Percentiles rank a stretch among this genome's conserved stretches.
Evolutionary conservation across 1,140 invertebrate genomes (phyloP).

Genomic region (Diploscapter pachys): DNA sequence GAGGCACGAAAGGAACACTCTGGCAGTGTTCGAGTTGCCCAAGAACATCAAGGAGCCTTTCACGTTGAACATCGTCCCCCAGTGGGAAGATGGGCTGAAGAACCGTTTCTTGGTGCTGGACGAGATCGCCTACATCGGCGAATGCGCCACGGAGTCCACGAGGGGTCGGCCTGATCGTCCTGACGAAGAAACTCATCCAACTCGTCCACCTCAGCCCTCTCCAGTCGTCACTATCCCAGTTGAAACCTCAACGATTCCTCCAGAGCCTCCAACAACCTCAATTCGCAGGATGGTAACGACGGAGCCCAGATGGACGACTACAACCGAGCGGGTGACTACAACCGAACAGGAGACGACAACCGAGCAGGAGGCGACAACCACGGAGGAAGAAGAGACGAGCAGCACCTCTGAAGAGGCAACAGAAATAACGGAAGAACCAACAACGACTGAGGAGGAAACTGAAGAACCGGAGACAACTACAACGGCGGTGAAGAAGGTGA

Average conservation of each 20-base stretch:
- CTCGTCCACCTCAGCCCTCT: no score
- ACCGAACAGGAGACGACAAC: no score
- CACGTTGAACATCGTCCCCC: slow-evolving; percentile 56
- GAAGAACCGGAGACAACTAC: slow-evolving; percentile 5
- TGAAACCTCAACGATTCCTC: not conserved
- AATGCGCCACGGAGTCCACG: slow-evolving; percentile 33
- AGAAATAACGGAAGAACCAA: no score
- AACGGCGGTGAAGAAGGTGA: slow-evolving; percentile 17
- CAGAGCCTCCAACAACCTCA: slow-evolving; percentile 14
- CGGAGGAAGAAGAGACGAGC: no score
- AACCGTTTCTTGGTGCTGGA: slow-evolving; percentile 52
- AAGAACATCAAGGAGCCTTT: slow-evolving; percentile 48
- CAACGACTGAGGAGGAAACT: no score
- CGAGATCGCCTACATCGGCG: slow-evolving; percentile 58
- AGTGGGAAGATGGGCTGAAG: slow-evolving; percentile 42
- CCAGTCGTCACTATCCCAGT: not conserved
- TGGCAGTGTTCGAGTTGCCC: slow-evolving; percentile 53
- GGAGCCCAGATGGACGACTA: no score
- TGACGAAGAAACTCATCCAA: not conserved
- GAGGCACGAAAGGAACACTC: slow-evolving; percentile 33
- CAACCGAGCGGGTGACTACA: no score
- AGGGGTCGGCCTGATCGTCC: not conserved
- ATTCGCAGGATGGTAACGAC: no score
- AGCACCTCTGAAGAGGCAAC: no score
- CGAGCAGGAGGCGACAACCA: no score